Evolutionary conservation across 2,797 vertebrate genomes (phyloP).

Genomic region (Platyrinchus mystaceus): DNA sequence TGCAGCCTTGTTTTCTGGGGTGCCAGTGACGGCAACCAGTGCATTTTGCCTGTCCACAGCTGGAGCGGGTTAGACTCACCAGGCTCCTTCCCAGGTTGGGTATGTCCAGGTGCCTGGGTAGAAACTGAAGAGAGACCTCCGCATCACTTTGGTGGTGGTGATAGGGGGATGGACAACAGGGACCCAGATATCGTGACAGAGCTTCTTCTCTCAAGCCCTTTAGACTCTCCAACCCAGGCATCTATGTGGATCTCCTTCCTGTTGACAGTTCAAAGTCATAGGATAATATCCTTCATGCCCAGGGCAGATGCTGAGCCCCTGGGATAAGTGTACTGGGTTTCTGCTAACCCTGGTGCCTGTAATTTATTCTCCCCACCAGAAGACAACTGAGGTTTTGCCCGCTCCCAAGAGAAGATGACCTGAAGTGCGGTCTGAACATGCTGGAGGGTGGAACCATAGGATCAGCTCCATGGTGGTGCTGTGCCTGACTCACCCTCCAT

Average conservation of each 20-base stretch:
- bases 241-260: not conserved
- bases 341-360: not conserved
- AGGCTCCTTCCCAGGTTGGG: not conserved
- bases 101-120: not conserved
- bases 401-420: not conserved
- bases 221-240: not conserved
- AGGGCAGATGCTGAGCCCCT: not conserved
- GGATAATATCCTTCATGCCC: not conserved
- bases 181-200: not conserved
- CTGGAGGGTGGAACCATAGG: not conserved
- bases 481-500: not conserved
- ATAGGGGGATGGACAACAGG: not conserved
- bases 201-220: not conserved
- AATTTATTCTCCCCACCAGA: not conserved
- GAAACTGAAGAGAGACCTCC: not conserved
- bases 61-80: not conserved
- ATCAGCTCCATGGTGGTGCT: not conserved
- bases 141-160: not conserved
- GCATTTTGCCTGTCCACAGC: not conserved
- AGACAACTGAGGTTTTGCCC: not conserved
- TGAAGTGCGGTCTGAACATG: not conserved
- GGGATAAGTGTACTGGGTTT: not conserved
- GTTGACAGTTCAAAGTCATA: accelerated
- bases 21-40: accelerated
- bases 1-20: accelerated